A percentile compares a stretch with the other conserved stretches of the same genome.
These are phyloP conservation scores for Ctena decussata DNA, from an alignment of 2,888 invertebrate genomes.

Conservation along the genomic window DNA sequence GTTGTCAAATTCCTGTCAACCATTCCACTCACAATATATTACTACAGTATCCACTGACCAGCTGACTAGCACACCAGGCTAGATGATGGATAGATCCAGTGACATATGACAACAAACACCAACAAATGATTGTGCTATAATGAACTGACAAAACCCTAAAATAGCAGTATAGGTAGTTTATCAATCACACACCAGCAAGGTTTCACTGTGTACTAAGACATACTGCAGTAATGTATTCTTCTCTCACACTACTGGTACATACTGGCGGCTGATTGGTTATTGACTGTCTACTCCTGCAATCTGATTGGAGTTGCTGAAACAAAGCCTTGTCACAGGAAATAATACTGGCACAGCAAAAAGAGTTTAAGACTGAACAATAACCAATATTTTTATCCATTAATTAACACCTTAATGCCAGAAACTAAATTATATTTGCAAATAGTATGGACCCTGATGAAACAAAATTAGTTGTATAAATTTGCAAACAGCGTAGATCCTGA, in stretches of 20 bases:
- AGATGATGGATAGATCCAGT: not conserved
- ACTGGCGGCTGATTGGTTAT: slow-evolving; percentile 47
- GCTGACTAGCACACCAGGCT: no score
- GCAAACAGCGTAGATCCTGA: no score
- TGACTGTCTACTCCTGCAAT: not conserved
- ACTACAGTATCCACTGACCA: not conserved
- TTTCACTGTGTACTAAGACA: not conserved
- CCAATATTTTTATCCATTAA: no score
- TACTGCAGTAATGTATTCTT: not conserved
- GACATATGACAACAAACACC: not conserved
- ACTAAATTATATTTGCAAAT: no score
- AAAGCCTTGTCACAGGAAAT: not conserved
- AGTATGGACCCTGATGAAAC: no score
- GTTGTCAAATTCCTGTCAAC: not conserved
- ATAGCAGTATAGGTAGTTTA: not conserved
- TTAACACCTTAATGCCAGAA: no score
- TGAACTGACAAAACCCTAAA: not conserved
- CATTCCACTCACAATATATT: not conserved
- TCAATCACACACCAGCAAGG: not conserved
- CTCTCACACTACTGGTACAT: not conserved
- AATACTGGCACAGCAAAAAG: not conserved
- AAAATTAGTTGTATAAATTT: no score
- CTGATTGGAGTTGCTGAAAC: slow-evolving; percentile 43
- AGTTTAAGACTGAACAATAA: no score
- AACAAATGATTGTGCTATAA: not conserved